Evolutionary conservation across 2,888 invertebrate species (phyloP).

Genomic region (Halictus quadricinctus): DNA sequence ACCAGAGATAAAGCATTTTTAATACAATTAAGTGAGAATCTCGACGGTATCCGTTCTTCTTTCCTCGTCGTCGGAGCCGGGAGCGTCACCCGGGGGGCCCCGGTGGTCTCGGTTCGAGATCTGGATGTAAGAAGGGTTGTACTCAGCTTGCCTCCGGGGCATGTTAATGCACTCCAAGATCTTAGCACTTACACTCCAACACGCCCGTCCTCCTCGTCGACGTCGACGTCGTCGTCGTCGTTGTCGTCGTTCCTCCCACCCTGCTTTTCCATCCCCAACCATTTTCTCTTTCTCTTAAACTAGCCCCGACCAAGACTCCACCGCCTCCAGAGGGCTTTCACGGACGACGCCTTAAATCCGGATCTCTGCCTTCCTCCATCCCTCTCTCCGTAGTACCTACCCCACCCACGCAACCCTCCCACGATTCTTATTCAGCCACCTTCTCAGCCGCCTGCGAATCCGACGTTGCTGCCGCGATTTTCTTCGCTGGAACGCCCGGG

Average conservation of each 20-base stretch:
- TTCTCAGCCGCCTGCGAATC: constrained; percentile 47
- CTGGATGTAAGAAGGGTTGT: constrained; percentile 82
- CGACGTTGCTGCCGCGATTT: constrained; percentile 52
- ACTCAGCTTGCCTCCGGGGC: constrained; percentile 81
- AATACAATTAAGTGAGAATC: constrained; percentile 82
- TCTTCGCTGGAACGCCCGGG: constrained; percentile 49
- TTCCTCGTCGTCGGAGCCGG: constrained; percentile 33
- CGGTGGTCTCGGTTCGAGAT: constrained; percentile 75
- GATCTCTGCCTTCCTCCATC: constrained; percentile 74
- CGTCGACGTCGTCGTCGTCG: constrained; percentile 51
- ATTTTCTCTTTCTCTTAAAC: constrained; percentile 82
- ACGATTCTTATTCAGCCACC: constrained; percentile 60
- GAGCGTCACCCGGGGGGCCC: constrained; percentile 65
- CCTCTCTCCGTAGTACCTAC: not conserved
- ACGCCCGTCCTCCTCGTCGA: constrained; percentile 72
- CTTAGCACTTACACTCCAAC: constrained; percentile 83
- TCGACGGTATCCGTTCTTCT: constrained; percentile 74
- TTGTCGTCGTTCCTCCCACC: constrained; percentile 38
- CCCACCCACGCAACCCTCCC: constrained; percentile 3
- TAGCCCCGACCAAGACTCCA: constrained; percentile 71
- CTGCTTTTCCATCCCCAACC: constrained; percentile 73
- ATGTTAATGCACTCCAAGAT: constrained; percentile 83
- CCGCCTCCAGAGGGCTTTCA: constrained; percentile 81
- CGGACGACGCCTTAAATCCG: constrained; percentile 82
- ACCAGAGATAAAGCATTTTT: constrained; percentile 78